These are phyloP conservation scores for Sepiola atlantica DNA, from an alignment of 2,888 invertebrate genomes.

Conservation along the genomic window DNA sequence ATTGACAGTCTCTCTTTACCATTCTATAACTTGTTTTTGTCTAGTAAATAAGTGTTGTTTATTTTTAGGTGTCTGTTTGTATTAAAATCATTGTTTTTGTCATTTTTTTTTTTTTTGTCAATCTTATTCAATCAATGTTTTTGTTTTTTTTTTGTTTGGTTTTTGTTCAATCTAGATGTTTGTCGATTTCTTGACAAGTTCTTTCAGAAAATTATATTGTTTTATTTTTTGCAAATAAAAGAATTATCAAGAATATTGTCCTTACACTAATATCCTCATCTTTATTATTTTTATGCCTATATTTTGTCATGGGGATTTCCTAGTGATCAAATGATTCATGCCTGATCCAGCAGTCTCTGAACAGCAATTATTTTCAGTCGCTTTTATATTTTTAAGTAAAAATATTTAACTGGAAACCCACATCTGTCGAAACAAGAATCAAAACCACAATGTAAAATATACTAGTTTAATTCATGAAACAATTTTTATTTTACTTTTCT, in stretches of 20 bases:
- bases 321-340: neutral
- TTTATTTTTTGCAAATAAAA: neutral
- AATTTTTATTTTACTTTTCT: neutral
- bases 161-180: neutral
- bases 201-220: neutral
- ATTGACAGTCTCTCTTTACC: too few relatives aligned
- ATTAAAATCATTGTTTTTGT: neutral
- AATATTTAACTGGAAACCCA: neutral
- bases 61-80: neutral
- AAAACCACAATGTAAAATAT: neutral
- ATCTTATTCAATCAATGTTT: neutral
- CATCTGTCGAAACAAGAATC: neutral
- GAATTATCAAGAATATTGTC: neutral
- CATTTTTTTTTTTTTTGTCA: neutral
- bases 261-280: neutral
- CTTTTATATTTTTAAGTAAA: neutral
- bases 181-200: constrained; percentile 18
- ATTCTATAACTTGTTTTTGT: neutral
- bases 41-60: neutral
- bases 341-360: too few relatives aligned
- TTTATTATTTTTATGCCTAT: neutral
- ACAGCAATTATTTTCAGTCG: neutral
- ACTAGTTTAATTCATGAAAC: neutral
- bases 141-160: too few relatives aligned
- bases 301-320: neutral